These are phyloP conservation scores for Shargacucullia verbasci DNA, from an alignment of 2,888 invertebrate species.

Conservation along the genomic window DNA sequence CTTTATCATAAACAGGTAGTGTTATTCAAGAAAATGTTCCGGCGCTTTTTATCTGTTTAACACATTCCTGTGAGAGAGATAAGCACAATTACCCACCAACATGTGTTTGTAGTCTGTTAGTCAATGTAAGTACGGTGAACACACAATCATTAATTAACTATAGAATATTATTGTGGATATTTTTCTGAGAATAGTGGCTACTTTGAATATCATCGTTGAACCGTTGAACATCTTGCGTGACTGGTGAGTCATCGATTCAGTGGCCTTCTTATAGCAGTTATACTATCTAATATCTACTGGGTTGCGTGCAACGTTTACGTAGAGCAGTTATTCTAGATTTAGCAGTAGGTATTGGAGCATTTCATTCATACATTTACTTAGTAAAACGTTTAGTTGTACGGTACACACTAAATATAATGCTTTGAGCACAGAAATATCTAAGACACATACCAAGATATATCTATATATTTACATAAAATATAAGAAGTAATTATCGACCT, in stretches of 20 bases:
- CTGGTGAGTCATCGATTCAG: slow-evolving; percentile 45
- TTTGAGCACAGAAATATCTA: no score
- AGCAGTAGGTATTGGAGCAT: slow-evolving; percentile 7
- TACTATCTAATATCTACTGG: slow-evolving; percentile 34
- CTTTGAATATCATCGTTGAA: slow-evolving; percentile 32
- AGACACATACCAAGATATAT: no score
- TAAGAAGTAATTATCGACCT: no score
- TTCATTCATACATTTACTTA: slow-evolving; percentile 42
- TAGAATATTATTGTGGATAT: slow-evolving; percentile 20
- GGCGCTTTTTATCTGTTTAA: slow-evolving; percentile 50
- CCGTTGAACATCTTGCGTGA: slow-evolving; percentile 26
- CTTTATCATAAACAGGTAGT: slow-evolving; percentile 52
- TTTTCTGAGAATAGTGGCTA: slow-evolving; percentile 46
- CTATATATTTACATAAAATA: no score
- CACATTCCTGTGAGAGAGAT: slow-evolving; percentile 54
- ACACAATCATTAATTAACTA: slow-evolving; percentile 25
- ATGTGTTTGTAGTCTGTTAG: slow-evolving; percentile 17
- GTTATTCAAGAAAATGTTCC: slow-evolving; percentile 37
- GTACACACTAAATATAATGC: no score
- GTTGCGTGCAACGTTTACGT: slow-evolving; percentile 22
- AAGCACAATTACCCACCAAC: slow-evolving; percentile 40
- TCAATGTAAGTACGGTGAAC: slow-evolving; percentile 17
- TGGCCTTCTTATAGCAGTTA: slow-evolving; percentile 46
- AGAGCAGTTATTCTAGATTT: slow-evolving; percentile 12
- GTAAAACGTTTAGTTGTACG: no score